Evolutionary conservation across 2,888 invertebrate genomes (phyloP).

Genomic region (Cheilosia vernalis): DNA sequence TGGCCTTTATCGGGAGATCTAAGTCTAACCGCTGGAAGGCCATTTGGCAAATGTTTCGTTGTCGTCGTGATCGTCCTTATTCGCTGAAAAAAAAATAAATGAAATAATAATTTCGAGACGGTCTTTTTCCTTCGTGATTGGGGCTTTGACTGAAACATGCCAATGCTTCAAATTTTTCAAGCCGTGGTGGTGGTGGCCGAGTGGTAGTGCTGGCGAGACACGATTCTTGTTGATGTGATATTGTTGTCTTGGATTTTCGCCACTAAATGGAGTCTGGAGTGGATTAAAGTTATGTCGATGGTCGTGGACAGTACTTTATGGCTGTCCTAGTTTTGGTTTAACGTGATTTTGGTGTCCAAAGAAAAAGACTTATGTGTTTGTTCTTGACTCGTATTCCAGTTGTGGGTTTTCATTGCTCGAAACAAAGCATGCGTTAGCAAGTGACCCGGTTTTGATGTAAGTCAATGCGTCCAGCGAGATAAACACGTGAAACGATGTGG

Average conservation of each 20-base stretch:
- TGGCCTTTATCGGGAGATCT: conserved; percentile 12
- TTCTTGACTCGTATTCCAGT: conserved; percentile 7
- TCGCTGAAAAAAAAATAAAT: neutral
- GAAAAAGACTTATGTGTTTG: conserved; percentile 12
- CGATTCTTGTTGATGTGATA: conserved; percentile 29
- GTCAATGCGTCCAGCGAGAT: neutral
- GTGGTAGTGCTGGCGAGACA: conserved; percentile 10
- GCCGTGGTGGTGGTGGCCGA: neutral
- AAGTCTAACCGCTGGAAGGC: conserved; percentile 21
- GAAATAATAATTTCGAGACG: conserved; percentile 38
- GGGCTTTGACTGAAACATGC: conserved; percentile 33
- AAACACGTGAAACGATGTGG: neutral
- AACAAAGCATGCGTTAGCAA: conserved; percentile 4
- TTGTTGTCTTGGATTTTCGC: conserved; percentile 23
- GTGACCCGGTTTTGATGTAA: conserved; percentile 9
- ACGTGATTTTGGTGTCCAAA: conserved; percentile 16
- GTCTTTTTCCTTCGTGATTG: conserved; percentile 25
- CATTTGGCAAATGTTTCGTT: conserved; percentile 47
- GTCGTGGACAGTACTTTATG: conserved; percentile 18
- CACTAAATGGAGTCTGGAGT: conserved; percentile 29
- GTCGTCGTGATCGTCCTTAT: conserved; percentile 44
- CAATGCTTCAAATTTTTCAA: conserved; percentile 25
- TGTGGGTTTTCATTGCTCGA: neutral
- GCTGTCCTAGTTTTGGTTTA: conserved; percentile 40
- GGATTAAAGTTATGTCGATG: conserved; percentile 16